Evolutionary conservation across 2,113 vertebrate genomes (phyloP).

Genomic region (pig (Sus scrofa)): DNA sequence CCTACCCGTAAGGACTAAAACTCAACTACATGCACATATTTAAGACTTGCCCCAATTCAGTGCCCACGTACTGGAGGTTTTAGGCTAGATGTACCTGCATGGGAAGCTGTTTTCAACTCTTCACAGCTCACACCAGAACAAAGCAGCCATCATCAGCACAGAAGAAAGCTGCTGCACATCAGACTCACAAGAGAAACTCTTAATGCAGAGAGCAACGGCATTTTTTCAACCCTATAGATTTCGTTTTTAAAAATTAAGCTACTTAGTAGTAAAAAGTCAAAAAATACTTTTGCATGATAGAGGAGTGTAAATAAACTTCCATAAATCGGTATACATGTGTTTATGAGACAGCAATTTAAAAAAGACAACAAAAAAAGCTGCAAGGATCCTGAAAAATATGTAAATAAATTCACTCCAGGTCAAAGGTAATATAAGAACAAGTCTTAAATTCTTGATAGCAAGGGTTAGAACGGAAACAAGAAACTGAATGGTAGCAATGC

Average conservation of each 20-base stretch:
- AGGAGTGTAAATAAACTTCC: constrained; percentile 67
- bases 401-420: constrained; percentile 33
- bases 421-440: neutral
- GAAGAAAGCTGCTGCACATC: neutral
- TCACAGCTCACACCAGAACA: neutral
- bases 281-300: neutral
- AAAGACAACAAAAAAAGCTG: constrained; percentile 31
- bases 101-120: neutral
- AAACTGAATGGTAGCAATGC: neutral
- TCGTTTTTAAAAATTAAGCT: neutral
- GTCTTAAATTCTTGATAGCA: neutral
- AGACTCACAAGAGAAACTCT: neutral
- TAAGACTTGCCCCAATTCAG: constrained; percentile 22
- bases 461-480: neutral
- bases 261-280: constrained; percentile 57
- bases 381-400: neutral
- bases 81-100: neutral
- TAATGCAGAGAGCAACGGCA: neutral
- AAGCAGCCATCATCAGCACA: neutral
- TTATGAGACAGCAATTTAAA: constrained; percentile 34
- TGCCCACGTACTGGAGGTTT: neutral
- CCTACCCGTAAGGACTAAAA: neutral
- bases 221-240: neutral
- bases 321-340: constrained; percentile 43
- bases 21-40: neutral